These are phyloP conservation scores for Pheosia gnoma DNA, from an alignment of 2,888 invertebrate genomes.

Conservation along the genomic window DNA sequence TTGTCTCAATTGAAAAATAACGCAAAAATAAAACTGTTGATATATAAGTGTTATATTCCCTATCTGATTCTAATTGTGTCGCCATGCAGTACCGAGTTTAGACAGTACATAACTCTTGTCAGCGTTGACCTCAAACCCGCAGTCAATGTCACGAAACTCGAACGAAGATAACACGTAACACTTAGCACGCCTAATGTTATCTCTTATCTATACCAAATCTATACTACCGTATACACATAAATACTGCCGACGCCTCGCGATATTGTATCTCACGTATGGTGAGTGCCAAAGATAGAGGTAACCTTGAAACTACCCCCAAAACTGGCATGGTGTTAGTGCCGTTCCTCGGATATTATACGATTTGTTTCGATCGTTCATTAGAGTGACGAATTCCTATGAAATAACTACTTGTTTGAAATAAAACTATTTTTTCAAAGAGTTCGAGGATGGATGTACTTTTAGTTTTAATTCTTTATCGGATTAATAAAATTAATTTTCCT, in stretches of 20 bases:
- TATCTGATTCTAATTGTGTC: not conserved
- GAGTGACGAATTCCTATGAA: no score
- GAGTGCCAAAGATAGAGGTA: no score
- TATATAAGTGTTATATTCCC: no score
- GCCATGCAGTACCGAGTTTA: not conserved
- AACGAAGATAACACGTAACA: slow-evolving; percentile 1
- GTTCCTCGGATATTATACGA: no score
- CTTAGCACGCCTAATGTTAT: slow-evolving; percentile 5
- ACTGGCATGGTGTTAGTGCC: no score
- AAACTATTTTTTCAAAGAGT: no score
- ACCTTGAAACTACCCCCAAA: no score
- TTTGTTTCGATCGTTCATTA: no score
- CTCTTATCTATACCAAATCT: slow-evolving; percentile 6
- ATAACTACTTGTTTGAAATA: no score
- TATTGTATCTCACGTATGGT: no score
- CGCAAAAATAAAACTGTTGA: no score
- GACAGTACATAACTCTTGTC: not conserved
- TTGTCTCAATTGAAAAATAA: no score
- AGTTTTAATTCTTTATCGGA: not conserved
- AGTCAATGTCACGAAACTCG: slow-evolving; percentile 8
- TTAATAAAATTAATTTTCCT: slow-evolving; percentile 7
- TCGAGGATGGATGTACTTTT: not conserved
- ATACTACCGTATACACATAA: not conserved
- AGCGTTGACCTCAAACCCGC: slow-evolving; percentile 3
- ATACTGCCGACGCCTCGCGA: not conserved